Base-by-base conservation (phyloP, 2,113 vertebrate species). In the Corythaixoides concolor region DNA sequence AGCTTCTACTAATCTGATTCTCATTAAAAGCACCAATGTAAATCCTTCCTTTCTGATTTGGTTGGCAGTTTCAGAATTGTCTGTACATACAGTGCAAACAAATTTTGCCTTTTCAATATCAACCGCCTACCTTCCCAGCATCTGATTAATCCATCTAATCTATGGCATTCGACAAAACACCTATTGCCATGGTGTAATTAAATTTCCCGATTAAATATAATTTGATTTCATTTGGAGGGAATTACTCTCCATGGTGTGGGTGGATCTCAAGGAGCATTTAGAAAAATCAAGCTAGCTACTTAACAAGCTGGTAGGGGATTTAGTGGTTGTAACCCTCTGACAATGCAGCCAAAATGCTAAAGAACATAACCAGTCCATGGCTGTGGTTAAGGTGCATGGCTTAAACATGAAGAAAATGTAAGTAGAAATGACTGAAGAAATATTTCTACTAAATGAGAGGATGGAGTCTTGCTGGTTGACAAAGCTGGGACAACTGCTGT, bases 41-140 rank as follows among this genome's bases (percentile, higher is more conserved):
- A 93, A 93, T 50, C 68, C 30, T 62, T 84, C 72, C 73, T 94
- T 82, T 93, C 86, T 91, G 80, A 78, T 91, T 58, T 67, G 59
- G 75, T 81, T 87, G 91, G 60, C 89, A 86, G 64, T 60, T 93
- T 66, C 80, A 85, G 94, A 92, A 69, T 39, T 82, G 68, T 52
- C 90, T 94, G 58, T 12, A 78, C 56, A 37, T 27, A 39, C 1
- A 62, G 60, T 4, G 66, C 86, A 95, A 94, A 90, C 85, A 95
- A 84, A 89, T 85, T 87, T 79, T 90, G 69, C 66, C 73, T 89
- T 81, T 82, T 67, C 80, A 89, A 52, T 81, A 87, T n/a, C 94
- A 87, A 23, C 64, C 35, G 2, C 90, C 92, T 45, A 72, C 83
- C 80, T 91, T 62, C 64, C 6, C 16, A 6, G 43, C 86, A 52